Evolutionary conservation across 2,797 vertebrate species (phyloP), one percentile per base, ranked within the genome.

Genomic region (Tarsius wallacei): DNA sequence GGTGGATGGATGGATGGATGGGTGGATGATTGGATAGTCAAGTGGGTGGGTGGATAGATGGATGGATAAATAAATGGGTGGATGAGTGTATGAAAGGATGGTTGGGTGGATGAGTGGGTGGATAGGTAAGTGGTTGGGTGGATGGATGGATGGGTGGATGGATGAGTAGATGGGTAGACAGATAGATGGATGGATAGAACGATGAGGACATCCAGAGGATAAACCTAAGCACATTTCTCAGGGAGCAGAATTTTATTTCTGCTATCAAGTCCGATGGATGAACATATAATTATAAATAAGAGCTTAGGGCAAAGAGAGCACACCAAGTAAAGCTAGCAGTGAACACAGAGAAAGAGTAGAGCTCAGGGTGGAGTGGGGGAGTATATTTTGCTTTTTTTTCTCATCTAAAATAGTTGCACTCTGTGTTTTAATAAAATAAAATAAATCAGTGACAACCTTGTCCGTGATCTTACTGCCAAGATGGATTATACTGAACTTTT

Each of bases 281-380:
- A 83, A 31, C 7, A 2, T 80, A 26, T 63, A n/a, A 47, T 94
- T 59, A 68, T 64, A 59, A 73, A 42, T 1, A 53, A 51, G 57
- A 21, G 14, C 51, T 76, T 14, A 66, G 28, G 26, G 16, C 22
- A 21, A 83, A 86, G 16, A 7, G 22, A 84, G 61, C 57, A 28
- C 3, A 26, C 4, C 24, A 47, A 2, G 6, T 22, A 49, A 53
- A 71, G 53, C 21, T 28, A 5, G 7, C 0, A 2, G 3, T 19
- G 10, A 82, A 1, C 19, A n/a, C 0, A 77, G 42, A 76, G 17
- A 8, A 68, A 61, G 49, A n/a, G 13, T 16, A 0, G 2, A n/a
- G 1, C 8, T 7, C 5, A 17, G 7, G 3, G 1, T 19, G 0
- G 3, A 5, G 26, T 42, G 2, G 0, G 47, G 7, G 36, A 53